Base-by-base conservation (phyloP, 2,113 vertebrate species). In the Tautogolabrus adspersus region DNA sequence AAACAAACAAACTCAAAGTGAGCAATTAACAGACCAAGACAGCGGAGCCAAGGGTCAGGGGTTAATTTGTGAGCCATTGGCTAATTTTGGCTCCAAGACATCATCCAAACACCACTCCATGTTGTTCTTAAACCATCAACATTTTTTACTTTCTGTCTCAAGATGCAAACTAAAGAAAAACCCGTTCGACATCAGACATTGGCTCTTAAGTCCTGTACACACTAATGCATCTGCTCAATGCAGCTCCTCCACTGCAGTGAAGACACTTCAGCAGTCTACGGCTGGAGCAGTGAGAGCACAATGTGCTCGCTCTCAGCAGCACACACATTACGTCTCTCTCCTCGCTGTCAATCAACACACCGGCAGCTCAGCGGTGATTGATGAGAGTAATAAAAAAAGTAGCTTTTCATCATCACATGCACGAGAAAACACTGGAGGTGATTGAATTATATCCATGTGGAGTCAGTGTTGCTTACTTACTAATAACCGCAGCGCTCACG, bases 401-500 rank as follows among this genome's bases (percentile, higher is more conserved):
- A n/a, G 61, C n/a, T 75, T 64, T 71, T 63, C 15, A 67, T 63
- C 61, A 40, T 16, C 71, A 64, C 19, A 46, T 0, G 6, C 54
- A 47, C 1, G 21, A 72, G 18, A 63, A 51, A 5, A 70, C 61
- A 26, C 52, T 4, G 19, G 56, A 63, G 38, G 19, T n/a, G 69
- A 75, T 58, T 38, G 15, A 65, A 63, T 65, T 58, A 38, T 62
- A 22, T 61, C 2, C 21, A 58, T 71, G 49, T 55, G 21, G 37
- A 59, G 21, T 30, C 46, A 22, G 30, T 68, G 61, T 59, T 46
- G 63, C 52, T 84, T 85, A 74, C 30, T 82, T 67, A 37, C 65
- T 19, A 85, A 89, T 80, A 84, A 86, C 90, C 77, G 90, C 87
- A 89, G 90, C 65, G 1, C 77, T 90, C 81, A 81, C 52, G 60